Evolutionary conservation across 2,113 vertebrate genomes (phyloP).

Genomic region (Anseranas semipalmata): DNA sequence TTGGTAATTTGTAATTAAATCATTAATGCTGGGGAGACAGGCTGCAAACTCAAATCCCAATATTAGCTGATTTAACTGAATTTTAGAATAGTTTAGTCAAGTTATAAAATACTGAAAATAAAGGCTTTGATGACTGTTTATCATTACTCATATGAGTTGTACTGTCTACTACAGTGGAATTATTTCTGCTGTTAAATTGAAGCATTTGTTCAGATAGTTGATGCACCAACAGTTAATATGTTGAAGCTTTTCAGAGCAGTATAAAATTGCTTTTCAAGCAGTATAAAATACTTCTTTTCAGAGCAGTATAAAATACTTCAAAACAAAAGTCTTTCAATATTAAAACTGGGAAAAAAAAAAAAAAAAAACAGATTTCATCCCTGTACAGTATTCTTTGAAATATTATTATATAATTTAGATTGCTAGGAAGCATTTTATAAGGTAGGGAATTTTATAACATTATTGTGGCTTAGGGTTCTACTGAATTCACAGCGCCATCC

Average conservation of each 20-base stretch:
- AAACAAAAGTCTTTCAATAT: background rate
- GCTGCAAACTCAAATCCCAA: background rate
- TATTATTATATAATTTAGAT: background rate
- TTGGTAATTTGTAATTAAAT: background rate
- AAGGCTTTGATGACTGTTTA: background rate
- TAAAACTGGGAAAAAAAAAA: background rate
- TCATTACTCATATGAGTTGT: background rate
- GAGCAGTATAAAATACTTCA: background rate
- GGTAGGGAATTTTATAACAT: background rate
- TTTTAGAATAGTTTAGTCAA: background rate
- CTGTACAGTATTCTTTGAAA: background rate
- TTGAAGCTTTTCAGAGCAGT: background rate
- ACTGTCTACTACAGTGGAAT: background rate
- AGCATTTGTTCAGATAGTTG: background rate
- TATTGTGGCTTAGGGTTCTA: background rate
- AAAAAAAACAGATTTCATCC: background rate
- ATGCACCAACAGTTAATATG: background rate
- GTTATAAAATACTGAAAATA: background rate
- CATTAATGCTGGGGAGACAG: background rate
- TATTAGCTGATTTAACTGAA: background rate
- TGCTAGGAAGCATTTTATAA: background rate
- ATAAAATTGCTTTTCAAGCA: too few species aligned
- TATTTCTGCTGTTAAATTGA: background rate
- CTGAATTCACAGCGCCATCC: background rate
- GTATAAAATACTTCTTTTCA: background rate